Conservation (phyloP, 2,113 vertebrate species). For the Sceloporus undulatus region DNA sequence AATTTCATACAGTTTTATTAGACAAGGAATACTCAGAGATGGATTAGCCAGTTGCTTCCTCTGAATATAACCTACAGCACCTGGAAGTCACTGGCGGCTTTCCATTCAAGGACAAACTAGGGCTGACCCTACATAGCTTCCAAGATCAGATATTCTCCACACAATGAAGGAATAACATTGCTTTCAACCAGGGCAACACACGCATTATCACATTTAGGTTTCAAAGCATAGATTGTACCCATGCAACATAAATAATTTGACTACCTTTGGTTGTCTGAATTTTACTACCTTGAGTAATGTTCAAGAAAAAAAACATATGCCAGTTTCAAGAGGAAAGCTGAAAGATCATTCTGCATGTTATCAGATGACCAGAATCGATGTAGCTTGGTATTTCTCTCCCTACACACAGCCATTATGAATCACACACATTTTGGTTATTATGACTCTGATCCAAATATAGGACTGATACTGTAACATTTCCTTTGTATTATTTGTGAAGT, state of each 20-base stretch:
- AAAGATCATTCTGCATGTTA: not conserved
- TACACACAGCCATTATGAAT: too few relatives aligned
- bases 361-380: too few relatives aligned
- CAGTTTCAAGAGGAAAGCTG: not conserved
- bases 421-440: not conserved
- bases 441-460: not conserved
- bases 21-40: too few relatives aligned
- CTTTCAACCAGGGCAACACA: not conserved
- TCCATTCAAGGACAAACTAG: too few relatives aligned
- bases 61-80: too few relatives aligned
- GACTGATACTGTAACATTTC: not conserved
- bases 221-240: not conserved
- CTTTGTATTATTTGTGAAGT: not conserved
- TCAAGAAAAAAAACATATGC: not conserved
- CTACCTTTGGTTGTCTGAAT: too few relatives aligned
- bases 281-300: not conserved
- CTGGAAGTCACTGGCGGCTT: too few relatives aligned
- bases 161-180: not conserved
- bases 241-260: not conserved
- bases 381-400: not conserved
- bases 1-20: too few relatives aligned
- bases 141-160: too few relatives aligned
- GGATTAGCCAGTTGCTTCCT: not conserved
- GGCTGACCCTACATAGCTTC: too few relatives aligned
- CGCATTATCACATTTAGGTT: not conserved